Base-by-base conservation (phyloP, 2,797 vertebrate species). In the Dallia pectoralis region DNA sequence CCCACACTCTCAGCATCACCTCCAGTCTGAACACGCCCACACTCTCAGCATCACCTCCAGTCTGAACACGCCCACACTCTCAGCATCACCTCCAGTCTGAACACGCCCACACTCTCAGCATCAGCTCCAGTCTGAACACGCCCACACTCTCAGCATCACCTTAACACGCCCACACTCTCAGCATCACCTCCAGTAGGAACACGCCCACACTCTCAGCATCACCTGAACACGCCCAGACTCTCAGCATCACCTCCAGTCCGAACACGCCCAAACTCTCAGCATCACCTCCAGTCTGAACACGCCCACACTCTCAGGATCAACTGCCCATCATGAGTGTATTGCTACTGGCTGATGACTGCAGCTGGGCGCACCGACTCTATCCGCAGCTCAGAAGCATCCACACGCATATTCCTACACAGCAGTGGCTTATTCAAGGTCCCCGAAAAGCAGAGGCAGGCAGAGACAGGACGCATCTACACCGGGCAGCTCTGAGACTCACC, bases 191-290 rank as follows among this genome's bases (percentile, higher is more conserved):
- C n/a, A n/a, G n/a, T n/a, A n/a, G n/a, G n/a, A n/a, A n/a, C n/a
- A n/a, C n/a, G n/a, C n/a, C n/a, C n/a, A n/a, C n/a, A n/a, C n/a
- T n/a, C n/a, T n/a, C n/a, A n/a, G n/a, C n/a, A n/a, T n/a, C n/a
- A n/a, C n/a, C n/a, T n/a, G n/a, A n/a, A n/a, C n/a, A n/a, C n/a
- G n/a, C n/a, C n/a, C n/a, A n/a, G n/a, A n/a, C n/a, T n/a, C n/a
- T n/a, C n/a, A n/a, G n/a, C n/a, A n/a, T 33, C 71, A 32, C 73
- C 76, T 79, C 73, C 71, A 47, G n/a, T n/a, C 64, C 70, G 72
- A 73, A 77, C 80, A 79, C 75, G 77, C 80, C 80, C 75, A 75
- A 59, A 51, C 73, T 73, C 68, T 59, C 71, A 66, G 56, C 70
- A n/a, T n/a, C n/a, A n/a, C n/a, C n/a, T n/a, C 73, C 71, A 47